A percentile compares a stretch with the other conserved stretches of the same genome.
phyloP scores from a whole-genome alignment of 1,140 invertebrate species.

The Formica selysi region DNA sequence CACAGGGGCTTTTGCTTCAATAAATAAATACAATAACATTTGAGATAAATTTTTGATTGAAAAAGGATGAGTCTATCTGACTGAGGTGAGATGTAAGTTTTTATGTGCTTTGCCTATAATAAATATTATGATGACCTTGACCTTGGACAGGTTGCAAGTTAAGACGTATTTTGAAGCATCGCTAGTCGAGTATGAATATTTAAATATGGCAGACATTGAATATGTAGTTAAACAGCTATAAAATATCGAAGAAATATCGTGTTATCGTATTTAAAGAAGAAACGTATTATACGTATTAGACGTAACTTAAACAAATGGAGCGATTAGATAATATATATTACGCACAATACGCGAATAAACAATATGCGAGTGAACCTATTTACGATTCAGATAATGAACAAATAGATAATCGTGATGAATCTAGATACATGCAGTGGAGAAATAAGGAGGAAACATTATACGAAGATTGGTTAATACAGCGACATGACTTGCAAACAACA shows the following conservation, averaged over 20 bases:
- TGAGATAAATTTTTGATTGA: neutral
- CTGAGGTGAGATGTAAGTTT: neutral
- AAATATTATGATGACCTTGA: conserved; percentile 39
- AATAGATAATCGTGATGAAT: neutral
- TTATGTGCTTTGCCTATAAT: neutral
- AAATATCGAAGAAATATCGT: neutral
- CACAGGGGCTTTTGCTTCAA: too few relatives aligned
- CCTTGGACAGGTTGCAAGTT: neutral
- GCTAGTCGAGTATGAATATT: neutral
- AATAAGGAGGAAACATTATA: conserved; percentile 13
- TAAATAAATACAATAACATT: too few relatives aligned
- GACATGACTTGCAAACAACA: neutral
- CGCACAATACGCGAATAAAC: neutral
- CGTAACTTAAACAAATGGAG: neutral
- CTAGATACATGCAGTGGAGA: conserved; percentile 32
- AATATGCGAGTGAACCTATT: neutral
- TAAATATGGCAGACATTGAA: neutral
- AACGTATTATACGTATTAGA: neutral
- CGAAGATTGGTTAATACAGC: conserved; percentile 15
- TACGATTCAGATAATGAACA: conserved; percentile 10
- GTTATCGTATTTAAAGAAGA: neutral
- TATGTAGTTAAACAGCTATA: neutral
- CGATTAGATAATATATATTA: conserved; percentile 31
- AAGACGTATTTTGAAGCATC: neutral
- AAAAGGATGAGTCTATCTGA: neutral